Conservation (phyloP, 1,140 invertebrate genomes). For the Epicauta chinensis region DNA sequence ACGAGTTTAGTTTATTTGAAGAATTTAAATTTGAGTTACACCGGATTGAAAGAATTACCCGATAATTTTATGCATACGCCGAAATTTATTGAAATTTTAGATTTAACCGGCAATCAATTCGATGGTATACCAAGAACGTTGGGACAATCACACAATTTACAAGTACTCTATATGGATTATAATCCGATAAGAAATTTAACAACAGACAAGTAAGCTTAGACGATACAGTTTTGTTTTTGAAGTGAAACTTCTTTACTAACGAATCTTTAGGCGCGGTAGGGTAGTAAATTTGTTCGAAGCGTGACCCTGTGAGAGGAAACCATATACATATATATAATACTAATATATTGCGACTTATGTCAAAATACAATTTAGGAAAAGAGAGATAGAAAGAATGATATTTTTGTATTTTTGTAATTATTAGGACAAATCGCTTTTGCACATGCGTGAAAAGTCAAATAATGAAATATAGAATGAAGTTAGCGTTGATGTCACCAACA, state of each 20-base stretch:
- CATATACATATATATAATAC: too few species aligned
- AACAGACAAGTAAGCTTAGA: constrained; percentile 42
- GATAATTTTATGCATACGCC: constrained; percentile 60
- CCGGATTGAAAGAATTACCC: constrained; percentile 53
- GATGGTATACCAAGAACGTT: constrained; percentile 52
- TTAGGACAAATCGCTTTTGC: too few species aligned
- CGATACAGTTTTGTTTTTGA: too few species aligned
- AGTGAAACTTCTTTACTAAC: too few species aligned
- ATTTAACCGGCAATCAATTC: constrained; percentile 64
- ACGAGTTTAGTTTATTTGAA: constrained; percentile 54
- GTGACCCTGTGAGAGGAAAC: too few species aligned
- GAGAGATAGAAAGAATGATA: not conserved
- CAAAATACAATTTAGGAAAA: too few species aligned
- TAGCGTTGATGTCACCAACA: too few species aligned
- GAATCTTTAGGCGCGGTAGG: too few species aligned
- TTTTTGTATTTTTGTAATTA: not conserved
- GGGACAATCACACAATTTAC: constrained; percentile 50
- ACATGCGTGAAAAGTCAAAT: too few species aligned
- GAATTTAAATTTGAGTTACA: constrained; percentile 61
- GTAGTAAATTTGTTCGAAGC: too few species aligned
- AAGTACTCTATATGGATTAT: constrained; percentile 57
- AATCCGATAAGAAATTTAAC: constrained; percentile 56
- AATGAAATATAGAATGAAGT: too few species aligned
- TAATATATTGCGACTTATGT: too few species aligned
- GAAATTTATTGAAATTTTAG: constrained; percentile 53